Evolutionary conservation across 2,797 vertebrate genomes (phyloP).

Genomic region (Dromococcyx pavoninus): DNA sequence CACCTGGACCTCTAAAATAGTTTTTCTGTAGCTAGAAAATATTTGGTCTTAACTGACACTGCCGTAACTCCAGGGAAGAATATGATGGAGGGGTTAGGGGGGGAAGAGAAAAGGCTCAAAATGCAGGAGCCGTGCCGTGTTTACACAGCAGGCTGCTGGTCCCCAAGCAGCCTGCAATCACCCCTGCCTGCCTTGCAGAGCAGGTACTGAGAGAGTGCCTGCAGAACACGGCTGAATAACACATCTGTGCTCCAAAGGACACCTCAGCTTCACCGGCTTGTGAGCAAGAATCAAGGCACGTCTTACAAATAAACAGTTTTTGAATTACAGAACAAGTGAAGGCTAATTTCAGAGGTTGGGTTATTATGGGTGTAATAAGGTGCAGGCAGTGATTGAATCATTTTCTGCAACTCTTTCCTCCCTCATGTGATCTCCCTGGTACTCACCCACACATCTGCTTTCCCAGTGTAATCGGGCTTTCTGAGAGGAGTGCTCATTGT

Average conservation of each 20-base stretch:
- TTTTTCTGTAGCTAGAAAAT: not conserved
- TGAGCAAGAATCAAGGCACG: not conserved
- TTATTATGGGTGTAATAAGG: not conserved
- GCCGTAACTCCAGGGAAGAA: not conserved
- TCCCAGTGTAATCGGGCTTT: not conserved
- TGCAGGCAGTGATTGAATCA: not conserved
- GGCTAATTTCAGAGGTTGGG: not conserved
- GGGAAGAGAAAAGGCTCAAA: not conserved
- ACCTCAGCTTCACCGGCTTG: not conserved
- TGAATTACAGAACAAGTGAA: not conserved
- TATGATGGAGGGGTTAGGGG: not conserved
- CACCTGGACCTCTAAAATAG: not conserved
- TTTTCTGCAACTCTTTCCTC: constrained; percentile 1
- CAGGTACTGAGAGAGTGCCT: not conserved
- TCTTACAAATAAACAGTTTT: not conserved
- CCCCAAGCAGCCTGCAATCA: not conserved
- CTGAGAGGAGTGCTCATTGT: not conserved
- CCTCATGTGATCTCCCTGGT: not conserved
- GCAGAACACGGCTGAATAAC: not conserved
- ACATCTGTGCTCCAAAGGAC: not conserved
- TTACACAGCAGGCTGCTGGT: not conserved
- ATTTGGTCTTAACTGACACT: not conserved
- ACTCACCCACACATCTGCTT: not conserved
- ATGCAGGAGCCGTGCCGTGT: not conserved
- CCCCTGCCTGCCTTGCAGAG: not conserved